Base-by-base conservation (phyloP, 2,797 vertebrate genomes). In the Pseudotriccus pelzelni region DNA sequence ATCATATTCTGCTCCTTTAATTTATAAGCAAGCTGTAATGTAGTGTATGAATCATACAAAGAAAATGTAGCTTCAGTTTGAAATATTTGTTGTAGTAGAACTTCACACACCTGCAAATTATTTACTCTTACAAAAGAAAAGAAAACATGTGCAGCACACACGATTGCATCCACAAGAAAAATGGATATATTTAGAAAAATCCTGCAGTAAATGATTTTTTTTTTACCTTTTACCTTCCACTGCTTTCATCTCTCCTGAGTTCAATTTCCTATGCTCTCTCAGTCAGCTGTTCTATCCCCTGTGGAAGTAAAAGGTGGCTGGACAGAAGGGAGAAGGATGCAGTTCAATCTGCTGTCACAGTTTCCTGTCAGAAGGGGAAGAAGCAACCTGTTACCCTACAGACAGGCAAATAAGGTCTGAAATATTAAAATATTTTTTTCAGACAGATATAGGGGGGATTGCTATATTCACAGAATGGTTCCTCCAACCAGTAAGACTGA, bases 51-150 rank as follows among this genome's bases (percentile, higher is more conserved):
- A 95, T 97, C 89, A 93, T 76, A 59, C 15, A 91, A 93, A 90
- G 69, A 92, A 95, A 94, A 90, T 4, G 7, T 75, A 88, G 19
- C 63, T 95, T 94, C 68, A 69, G 43, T 79, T 91, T 93, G 89
- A 94, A 96, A 96, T 89, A 97, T 96, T 96, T 96, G 85, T 94
- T 95, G 67, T 52, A 84, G 81, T 8, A 86, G 87, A 96, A 86
- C 47, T 92, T 81, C 76, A 73, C 1, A n/a, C 72, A 96, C 84
- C 94, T 97, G 68, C 44, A 94, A 90, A 94, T 93, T 96, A 96
- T 93, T 95, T 94, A 66, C 80, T 93, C 74, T 84, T 84, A n/a
- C 73, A 89, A 83, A 78, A 53, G 34, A 86, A 93, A 84, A 84
- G 58, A 87, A 94, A 95, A 67, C 53, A 74, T 19, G 46, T 64